phyloP scores from a whole-genome alignment of 2,113 vertebrate genomes.

The Cheilinus undulatus region DNA sequence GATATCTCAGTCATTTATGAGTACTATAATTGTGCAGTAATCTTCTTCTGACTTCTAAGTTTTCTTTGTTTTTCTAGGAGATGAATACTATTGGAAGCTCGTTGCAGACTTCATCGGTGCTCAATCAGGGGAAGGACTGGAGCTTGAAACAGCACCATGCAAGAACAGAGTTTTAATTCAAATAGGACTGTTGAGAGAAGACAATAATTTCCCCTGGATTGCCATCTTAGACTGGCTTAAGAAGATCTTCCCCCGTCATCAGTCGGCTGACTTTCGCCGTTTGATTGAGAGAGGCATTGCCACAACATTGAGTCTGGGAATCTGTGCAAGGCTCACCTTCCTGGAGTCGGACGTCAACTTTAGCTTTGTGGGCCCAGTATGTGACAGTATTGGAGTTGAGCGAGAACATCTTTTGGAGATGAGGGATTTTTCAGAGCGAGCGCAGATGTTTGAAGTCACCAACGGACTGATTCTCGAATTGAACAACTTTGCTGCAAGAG shows the following conservation, averaged over 20 bases:
- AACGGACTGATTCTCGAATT: conserved; percentile 83
- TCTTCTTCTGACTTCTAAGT: neutral
- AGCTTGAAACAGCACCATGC: conserved; percentile 63
- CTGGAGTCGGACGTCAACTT: conserved; percentile 81
- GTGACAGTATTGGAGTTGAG: conserved; percentile 82
- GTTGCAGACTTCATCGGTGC: conserved; percentile 80
- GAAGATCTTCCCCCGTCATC: conserved; percentile 75
- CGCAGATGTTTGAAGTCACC: conserved; percentile 77
- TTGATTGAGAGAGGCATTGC: conserved; percentile 80
- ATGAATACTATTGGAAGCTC: conserved; percentile 81
- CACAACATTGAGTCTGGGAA: conserved; percentile 75
- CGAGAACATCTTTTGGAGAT: conserved; percentile 80
- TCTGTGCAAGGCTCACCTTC: conserved; percentile 68
- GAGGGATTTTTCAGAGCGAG: conserved; percentile 80
- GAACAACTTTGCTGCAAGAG: conserved; percentile 75
- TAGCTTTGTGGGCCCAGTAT: conserved; percentile 84
- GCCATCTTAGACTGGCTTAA: conserved; percentile 79
- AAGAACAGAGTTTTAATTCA: conserved; percentile 82
- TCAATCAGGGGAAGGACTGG: conserved; percentile 76
- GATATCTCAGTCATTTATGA: no score
- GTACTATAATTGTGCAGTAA: no score
- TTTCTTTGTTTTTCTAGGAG: conserved; percentile 72
- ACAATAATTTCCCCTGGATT: conserved; percentile 78
- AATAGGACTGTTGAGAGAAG: conserved; percentile 82
- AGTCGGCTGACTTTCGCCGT: conserved; percentile 78